Evolutionary conservation across 1,140 invertebrate genomes (phyloP).

Genomic region (Brachionus plicatilis): DNA sequence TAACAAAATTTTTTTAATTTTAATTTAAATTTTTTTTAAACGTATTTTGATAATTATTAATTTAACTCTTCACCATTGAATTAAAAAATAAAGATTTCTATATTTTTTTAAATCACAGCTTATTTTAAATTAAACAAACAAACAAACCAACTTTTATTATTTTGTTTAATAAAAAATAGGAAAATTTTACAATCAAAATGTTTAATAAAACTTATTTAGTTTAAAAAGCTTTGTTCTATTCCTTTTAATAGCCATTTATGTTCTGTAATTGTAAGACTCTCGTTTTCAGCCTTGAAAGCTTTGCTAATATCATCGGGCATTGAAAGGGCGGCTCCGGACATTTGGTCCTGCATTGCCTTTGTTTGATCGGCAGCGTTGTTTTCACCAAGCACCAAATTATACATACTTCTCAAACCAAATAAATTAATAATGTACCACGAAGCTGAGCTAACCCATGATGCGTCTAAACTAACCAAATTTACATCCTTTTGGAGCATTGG

Average conservation of each 20-base stretch:
- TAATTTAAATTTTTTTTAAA: too few relatives aligned
- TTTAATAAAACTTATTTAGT: background rate
- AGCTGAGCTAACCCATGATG: conserved; percentile 95
- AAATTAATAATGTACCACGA: conserved; percentile 99
- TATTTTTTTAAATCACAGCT: too few relatives aligned
- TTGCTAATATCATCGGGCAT: conserved; percentile 95
- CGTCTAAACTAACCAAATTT: conserved; percentile 86
- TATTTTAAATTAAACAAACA: too few relatives aligned
- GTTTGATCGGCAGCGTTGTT: conserved; percentile 97
- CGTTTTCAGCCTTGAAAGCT: conserved; percentile 98
- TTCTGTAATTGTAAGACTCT: conserved; percentile 89
- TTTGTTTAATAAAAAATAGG: background rate
- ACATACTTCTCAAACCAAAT: conserved; percentile 94
- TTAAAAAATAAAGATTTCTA: too few relatives aligned
- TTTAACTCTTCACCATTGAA: too few relatives aligned
- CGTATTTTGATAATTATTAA: too few relatives aligned
- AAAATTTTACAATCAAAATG: background rate
- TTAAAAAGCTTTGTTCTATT: conserved; percentile 59
- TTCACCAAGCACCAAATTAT: conserved; percentile 91
- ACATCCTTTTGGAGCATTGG: conserved; percentile 98
- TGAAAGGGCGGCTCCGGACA: conserved; percentile 89
- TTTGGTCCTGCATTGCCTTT: conserved; percentile 93
- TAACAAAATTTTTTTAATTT: too few relatives aligned
- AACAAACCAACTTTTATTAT: background rate
- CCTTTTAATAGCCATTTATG: conserved; percentile 81